Base-by-base conservation (phyloP, 2,888 invertebrate genomes). In the Andrena marginata region DNA sequence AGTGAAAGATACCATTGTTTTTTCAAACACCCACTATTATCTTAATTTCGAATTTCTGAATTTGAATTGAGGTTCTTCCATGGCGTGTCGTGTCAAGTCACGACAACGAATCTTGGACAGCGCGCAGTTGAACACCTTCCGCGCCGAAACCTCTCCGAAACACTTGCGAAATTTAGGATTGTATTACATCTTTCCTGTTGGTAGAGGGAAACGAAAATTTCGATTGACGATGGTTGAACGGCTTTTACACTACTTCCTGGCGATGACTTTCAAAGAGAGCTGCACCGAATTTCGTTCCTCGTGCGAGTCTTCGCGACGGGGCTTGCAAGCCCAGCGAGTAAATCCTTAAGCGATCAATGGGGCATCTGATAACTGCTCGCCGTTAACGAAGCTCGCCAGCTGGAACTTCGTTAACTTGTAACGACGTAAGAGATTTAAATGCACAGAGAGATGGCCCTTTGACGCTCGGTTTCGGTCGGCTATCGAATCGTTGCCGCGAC, bases 391-490 rank as follows among this genome's bases (percentile, higher is more conserved):
- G 64, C 82, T 79, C 75, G 72, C 65, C 56, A 67, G 26, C 72
- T 69, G 51, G 62, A 82, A 73, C 67, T 79, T 76, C 62, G 76
- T 84, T 79, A 79, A 65, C 77, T 31, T 49, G 65, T 76, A 76
- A 79, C 73, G 83, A 76, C 76, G 65, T 62, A 72, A 76, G 83
- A 84, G 84, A 83, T 73, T 73, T 77, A 68, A 60, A 73, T 79
- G 75, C 54, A 35, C 73, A 73, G 67, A 65, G 69, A 54, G 63
- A 56, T 54, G 49, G 71, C 49, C 74, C 80, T 76, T 60, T 65
- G 74, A 79, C 42, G 51, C 59, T 48, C 63, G 56, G 42, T 62
- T 74, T 49, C 62, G 33, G 13, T 49, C 23, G 49, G n/a, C 51
- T 33, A 65, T 35, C 65, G 10, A 49, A 33, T 48, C 60, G 42